Evolutionary conservation across 2,888 invertebrate species (phyloP).

Genomic region (Philereme transversata): DNA sequence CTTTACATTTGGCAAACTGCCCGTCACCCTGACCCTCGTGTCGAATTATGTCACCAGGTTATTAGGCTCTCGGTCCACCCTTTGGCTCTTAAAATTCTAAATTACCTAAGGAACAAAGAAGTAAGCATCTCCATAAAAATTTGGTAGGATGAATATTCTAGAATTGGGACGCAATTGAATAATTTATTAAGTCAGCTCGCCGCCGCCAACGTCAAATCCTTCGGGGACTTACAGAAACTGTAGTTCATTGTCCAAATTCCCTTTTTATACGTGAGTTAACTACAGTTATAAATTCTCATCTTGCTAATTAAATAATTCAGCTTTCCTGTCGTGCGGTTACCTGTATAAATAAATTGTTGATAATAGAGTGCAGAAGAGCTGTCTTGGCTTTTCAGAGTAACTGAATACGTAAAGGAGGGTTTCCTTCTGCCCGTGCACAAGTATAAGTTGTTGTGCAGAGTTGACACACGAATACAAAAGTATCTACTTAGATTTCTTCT

Average conservation of each 20-base stretch:
- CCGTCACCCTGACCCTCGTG: slow-evolving; percentile 27
- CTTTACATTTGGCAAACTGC: slow-evolving; percentile 29
- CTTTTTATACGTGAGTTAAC: slow-evolving; percentile 22
- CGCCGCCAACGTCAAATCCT: not conserved
- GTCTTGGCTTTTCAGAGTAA: slow-evolving; percentile 9
- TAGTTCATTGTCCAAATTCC: slow-evolving; percentile 20
- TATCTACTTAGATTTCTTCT: no score
- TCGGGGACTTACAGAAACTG: slow-evolving; percentile 17
- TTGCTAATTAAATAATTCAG: slow-evolving; percentile 27
- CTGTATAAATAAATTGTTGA: slow-evolving; percentile 11
- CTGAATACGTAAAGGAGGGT: slow-evolving; percentile 16
- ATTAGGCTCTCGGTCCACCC: slow-evolving; percentile 10
- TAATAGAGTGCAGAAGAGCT: slow-evolving; percentile 9
- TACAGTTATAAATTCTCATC: slow-evolving; percentile 26
- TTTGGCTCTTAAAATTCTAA: slow-evolving; percentile 2
- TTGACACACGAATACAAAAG: no score
- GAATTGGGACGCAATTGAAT: slow-evolving; percentile 24
- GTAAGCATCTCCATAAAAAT: slow-evolving; percentile 6
- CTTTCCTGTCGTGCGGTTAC: slow-evolving; percentile 12
- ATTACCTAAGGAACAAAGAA: slow-evolving; percentile 10
- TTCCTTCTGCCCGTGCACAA: slow-evolving; percentile 17
- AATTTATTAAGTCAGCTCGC: slow-evolving; percentile 20
- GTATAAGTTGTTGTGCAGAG: not conserved
- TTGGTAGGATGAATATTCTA: slow-evolving; percentile 24
- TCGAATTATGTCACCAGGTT: slow-evolving; percentile 27